These are phyloP conservation scores for Dasyurus viverrinus DNA, from an alignment of 2,113 vertebrate genomes.

Conservation along the genomic window DNA sequence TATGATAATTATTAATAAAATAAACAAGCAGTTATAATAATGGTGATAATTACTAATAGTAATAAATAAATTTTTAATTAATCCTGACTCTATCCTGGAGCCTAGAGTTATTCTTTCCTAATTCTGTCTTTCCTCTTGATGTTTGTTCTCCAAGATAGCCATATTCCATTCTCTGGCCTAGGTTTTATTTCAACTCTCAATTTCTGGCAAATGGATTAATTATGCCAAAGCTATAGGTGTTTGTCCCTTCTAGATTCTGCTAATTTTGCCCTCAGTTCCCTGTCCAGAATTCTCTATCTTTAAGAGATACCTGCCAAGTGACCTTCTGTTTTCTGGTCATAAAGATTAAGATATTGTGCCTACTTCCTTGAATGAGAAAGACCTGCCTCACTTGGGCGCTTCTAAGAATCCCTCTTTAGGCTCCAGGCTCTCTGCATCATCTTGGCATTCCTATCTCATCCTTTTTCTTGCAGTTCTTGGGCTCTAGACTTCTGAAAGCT, in stretches of 20 bases:
- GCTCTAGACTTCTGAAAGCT: not conserved
- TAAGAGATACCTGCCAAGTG: not conserved
- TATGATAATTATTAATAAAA: too few species aligned
- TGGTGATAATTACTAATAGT: too few species aligned
- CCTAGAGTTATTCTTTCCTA: not conserved
- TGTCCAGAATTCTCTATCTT: not conserved
- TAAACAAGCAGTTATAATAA: too few species aligned
- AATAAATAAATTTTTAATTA: not conserved
- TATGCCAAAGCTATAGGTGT: not conserved
- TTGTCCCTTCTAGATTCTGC: not conserved
- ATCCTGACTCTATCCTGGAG: not conserved
- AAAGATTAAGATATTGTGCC: not conserved
- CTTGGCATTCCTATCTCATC: not conserved
- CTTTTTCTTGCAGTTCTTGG: not conserved
- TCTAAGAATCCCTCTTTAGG: not conserved
- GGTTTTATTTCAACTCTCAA: not conserved
- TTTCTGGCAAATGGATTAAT: not conserved
- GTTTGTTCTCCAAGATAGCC: not conserved
- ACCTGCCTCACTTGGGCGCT: not conserved
- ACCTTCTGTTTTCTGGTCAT: not conserved
- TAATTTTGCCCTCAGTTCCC: not conserved
- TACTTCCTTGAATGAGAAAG: not conserved
- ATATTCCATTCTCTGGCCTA: not conserved
- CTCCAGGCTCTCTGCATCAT: not conserved
- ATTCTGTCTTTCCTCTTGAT: not conserved